phyloP scores from a whole-genome alignment of 2,113 vertebrate species.

The Arvicanthis niloticus region DNA sequence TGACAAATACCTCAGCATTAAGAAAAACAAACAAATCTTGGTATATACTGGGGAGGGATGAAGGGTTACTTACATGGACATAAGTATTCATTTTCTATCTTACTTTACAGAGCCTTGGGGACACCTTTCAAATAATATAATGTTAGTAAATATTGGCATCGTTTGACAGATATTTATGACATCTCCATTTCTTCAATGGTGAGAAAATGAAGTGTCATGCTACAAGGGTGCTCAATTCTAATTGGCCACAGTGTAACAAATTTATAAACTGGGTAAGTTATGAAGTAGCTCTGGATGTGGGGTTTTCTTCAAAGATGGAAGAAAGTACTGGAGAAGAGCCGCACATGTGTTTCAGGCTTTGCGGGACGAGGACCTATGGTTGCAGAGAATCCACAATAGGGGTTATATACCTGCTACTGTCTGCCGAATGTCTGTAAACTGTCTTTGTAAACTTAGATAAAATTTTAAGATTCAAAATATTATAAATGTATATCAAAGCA shows the following conservation, averaged over 20 bases:
- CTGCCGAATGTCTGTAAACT: neutral
- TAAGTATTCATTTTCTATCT: neutral
- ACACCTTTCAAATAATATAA: neutral
- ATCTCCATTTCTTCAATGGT: neutral
- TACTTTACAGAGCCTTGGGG: neutral
- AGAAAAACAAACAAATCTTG: neutral
- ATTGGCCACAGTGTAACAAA: neutral
- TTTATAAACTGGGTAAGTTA: no score
- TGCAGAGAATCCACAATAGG: neutral
- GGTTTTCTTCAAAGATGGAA: neutral
- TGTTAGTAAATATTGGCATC: neutral
- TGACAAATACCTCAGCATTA: neutral
- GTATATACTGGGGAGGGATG: neutral
- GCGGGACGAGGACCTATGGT: neutral
- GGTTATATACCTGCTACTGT: neutral
- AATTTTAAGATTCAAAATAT: neutral
- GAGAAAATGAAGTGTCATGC: no score
- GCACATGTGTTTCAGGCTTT: neutral
- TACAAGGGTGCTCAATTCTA: neutral
- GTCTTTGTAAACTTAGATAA: neutral
- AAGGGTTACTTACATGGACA: neutral
- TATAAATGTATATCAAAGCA: neutral
- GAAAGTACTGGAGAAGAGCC: neutral
- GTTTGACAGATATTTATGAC: neutral
- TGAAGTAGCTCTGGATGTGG: neutral